Percentiles rank a stretch among this genome's conserved stretches.
Conservation (phyloP, 2,888 invertebrate genomes). For the Matsumyia berberina region DNA sequence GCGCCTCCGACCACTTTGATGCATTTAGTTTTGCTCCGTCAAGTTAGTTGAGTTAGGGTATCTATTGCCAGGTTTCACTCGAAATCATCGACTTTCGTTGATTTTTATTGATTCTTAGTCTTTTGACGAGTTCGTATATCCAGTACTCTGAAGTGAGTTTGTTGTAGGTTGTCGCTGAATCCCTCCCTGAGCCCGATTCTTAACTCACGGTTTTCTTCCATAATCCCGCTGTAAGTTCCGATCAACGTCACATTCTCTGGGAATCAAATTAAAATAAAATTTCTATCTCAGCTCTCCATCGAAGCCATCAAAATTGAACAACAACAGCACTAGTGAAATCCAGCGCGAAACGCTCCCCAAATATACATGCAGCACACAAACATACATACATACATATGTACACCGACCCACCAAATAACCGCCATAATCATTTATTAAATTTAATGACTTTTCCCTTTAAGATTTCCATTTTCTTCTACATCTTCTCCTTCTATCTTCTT, state of each 20-base stretch:
- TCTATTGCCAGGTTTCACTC: too few relatives aligned
- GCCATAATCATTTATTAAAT: constrained; percentile 68
- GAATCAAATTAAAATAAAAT: constrained; percentile 61
- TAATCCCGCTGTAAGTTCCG: constrained; percentile 3
- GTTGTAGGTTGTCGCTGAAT: too few relatives aligned
- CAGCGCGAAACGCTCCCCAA: neutral
- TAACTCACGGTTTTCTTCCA: neutral
- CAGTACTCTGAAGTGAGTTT: too few relatives aligned
- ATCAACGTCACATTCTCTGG: constrained; percentile 25
- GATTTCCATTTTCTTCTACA: constrained; percentile 57
- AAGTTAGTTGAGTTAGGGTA: too few relatives aligned
- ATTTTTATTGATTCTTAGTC: too few relatives aligned
- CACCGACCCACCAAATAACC: constrained; percentile 40
- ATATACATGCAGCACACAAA: constrained; percentile 15
- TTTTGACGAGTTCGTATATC: too few relatives aligned
- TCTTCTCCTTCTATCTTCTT: neutral
- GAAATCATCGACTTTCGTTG: too few relatives aligned
- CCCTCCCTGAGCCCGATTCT: too few relatives aligned
- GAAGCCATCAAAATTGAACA: constrained; percentile 56
- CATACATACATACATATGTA: constrained; percentile 6
- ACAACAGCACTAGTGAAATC: constrained; percentile 15
- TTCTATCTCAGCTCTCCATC: constrained; percentile 43
- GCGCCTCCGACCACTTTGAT: too few relatives aligned
- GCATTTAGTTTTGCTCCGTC: too few relatives aligned
- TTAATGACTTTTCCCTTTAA: constrained; percentile 66